Evolutionary conservation across 2,113 vertebrate genomes (phyloP).

Genomic region (Megaceryle maxima): DNA sequence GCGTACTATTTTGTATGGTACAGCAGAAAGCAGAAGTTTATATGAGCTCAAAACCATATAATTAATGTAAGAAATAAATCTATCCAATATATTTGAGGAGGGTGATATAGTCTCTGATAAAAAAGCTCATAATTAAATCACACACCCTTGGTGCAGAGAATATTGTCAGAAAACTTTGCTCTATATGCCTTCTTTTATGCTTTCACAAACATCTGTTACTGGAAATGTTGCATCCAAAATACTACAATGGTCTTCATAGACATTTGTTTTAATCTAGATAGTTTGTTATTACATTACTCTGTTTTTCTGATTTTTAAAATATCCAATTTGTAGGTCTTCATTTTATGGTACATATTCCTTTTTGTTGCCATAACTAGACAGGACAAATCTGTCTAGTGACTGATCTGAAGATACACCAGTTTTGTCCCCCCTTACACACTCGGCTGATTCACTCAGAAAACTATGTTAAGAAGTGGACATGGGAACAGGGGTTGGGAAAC

Average conservation of each 20-base stretch:
- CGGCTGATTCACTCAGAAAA: not conserved
- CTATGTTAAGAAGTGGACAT: rapidly evolving
- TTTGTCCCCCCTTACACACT: not conserved
- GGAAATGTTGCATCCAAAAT: not conserved
- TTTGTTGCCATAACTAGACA: not conserved
- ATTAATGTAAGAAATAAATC: not conserved
- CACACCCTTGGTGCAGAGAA: not conserved
- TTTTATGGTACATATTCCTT: not conserved
- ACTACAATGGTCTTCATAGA: rapidly evolving
- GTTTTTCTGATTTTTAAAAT: not conserved
- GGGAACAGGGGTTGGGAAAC: not conserved
- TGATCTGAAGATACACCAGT: not conserved
- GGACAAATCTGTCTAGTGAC: not conserved
- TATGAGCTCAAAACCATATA: not conserved
- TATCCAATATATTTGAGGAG: not conserved
- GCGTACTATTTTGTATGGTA: rapidly evolving
- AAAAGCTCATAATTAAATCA: not conserved
- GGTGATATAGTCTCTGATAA: not conserved
- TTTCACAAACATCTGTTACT: not conserved
- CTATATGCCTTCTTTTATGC: not conserved
- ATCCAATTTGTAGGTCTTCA: not conserved
- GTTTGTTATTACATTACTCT: not conserved
- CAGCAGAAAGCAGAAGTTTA: not conserved
- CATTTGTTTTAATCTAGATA: not conserved
- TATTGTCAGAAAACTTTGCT: not conserved